Conservation (phyloP, 2,113 vertebrate species). For the Bujurquina vittata region DNA sequence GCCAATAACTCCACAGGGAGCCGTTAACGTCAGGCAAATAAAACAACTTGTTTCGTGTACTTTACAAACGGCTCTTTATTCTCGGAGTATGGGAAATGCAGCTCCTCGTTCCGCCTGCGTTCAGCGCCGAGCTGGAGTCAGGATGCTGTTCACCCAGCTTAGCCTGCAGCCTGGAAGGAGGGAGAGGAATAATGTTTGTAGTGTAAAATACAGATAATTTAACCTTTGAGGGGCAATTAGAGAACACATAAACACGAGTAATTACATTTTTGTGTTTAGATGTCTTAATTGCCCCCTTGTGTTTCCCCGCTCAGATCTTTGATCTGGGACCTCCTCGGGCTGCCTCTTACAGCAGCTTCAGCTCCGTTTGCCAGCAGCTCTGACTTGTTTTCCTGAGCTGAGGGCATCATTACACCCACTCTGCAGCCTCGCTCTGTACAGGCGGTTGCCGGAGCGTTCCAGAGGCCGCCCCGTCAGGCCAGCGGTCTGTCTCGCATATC, state of each 20-base stretch:
- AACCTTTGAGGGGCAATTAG: background rate
- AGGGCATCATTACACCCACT: constrained; percentile 37
- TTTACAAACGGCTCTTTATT: too few relatives aligned
- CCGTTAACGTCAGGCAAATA: background rate
- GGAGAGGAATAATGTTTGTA: background rate
- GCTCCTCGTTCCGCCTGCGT: background rate
- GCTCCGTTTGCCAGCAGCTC: constrained; percentile 8
- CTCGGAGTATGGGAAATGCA: background rate
- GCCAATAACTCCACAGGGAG: background rate
- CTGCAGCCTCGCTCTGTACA: background rate
- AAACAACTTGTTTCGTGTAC: background rate
- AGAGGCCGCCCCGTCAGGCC: constrained; percentile 22
- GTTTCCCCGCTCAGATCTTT: background rate
- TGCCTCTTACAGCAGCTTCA: background rate
- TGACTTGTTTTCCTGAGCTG: constrained; percentile 40
- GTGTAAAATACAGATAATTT: background rate
- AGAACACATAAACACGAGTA: background rate
- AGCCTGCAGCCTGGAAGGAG: background rate
- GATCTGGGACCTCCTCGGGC: constrained; percentile 15
- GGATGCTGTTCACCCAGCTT: background rate
- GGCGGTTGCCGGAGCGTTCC: background rate
- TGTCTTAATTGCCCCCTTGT: background rate
- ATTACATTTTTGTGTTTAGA: background rate
- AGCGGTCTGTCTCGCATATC: constrained; percentile 13
- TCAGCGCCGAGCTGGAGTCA: background rate